Evolutionary conservation across 1,140 invertebrate genomes (phyloP).

Genomic region (Hyles euphorbiae): DNA sequence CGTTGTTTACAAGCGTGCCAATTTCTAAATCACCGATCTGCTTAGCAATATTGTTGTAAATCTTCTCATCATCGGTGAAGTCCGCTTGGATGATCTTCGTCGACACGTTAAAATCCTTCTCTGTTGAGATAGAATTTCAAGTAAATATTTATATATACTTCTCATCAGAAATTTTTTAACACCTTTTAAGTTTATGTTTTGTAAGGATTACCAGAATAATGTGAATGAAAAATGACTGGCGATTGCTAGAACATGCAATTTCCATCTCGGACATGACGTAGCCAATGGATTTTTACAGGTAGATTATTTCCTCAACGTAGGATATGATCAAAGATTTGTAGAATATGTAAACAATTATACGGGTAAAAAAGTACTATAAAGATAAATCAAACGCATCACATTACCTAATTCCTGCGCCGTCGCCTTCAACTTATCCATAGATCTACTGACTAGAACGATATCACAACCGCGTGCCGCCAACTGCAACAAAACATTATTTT

Average conservation of each 20-base stretch:
- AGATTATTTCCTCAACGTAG: too few relatives aligned
- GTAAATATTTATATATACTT: not conserved
- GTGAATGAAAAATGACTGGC: too few relatives aligned
- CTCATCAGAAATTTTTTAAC: not conserved
- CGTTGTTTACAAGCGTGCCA: conserved; percentile 96
- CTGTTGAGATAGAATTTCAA: conserved; percentile 62
- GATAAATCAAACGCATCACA: conserved; percentile 2
- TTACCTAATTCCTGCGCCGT: conserved; percentile 89
- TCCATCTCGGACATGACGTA: too few relatives aligned
- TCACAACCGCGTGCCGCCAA: conserved; percentile 89
- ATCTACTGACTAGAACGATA: conserved; percentile 92
- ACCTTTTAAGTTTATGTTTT: not conserved
- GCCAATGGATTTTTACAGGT: too few relatives aligned
- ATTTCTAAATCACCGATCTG: conserved; percentile 89
- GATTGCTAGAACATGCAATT: too few relatives aligned
- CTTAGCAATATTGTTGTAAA: conserved; percentile 86
- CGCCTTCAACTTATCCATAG: conserved; percentile 85
- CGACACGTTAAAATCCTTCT: conserved; percentile 83
- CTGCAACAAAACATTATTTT: conserved; percentile 66
- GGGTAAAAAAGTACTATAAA: conserved; percentile 12
- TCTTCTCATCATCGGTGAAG: conserved; percentile 83
- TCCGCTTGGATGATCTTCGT: conserved; percentile 90
- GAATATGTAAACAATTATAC: too few relatives aligned
- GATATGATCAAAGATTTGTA: too few relatives aligned
- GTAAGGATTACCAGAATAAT: not conserved